Base-by-base conservation (phyloP, 2,113 vertebrate genomes). In the Puma concolor region DNA sequence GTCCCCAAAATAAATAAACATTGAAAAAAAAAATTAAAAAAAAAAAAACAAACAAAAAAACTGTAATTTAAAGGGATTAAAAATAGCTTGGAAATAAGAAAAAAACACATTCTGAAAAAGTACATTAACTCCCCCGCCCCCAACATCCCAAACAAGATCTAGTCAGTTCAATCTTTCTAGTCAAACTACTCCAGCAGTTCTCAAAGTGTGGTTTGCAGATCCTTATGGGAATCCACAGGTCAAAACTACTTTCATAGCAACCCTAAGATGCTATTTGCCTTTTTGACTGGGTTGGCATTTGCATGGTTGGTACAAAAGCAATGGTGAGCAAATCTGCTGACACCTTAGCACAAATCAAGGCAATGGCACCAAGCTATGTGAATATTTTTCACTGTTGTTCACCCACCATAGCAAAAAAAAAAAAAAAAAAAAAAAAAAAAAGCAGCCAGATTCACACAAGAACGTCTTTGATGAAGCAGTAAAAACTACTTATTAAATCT, bases 41-140 rank as follows among this genome's bases (percentile, higher is more conserved):
- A n/a, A n/a, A n/a, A n/a, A n/a, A n/a, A n/a, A n/a, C n/a, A n/a
- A n/a, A n/a, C n/a, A n/a, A n/a, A n/a, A 79, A 92, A 93, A 94
- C 11, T 90, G 6, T 72, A 97, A 94, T 83, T 36, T 72, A 89
- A 94, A 94, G 60, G n/a, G 41, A n/a, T 91, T 92, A 74, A 74
- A 95, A 88, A 84, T 52, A 91, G 52, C 36, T 82, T 83, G 90
- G 44, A 97, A 93, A 89, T 19, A 60, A 80, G 54, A 41, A 11
- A 94, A 93, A 96, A 88, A 64, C 17, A 67, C 7, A 85, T n/a
- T 74, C 54, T 91, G 50, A 89, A 88, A 90, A 92, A 71, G 79
- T 11, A 44, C 31, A 76, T 31, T 88, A 41, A 14, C 25, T 38
- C 21, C 38, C 23, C 23, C 6, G 2, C 10, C 36, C 6, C 23